A percentile compares a stretch with the other conserved stretches of the same genome.
These are phyloP conservation scores for Peromyscus leucopus DNA, from an alignment of 2,113 vertebrate species.

Conservation along the genomic window DNA sequence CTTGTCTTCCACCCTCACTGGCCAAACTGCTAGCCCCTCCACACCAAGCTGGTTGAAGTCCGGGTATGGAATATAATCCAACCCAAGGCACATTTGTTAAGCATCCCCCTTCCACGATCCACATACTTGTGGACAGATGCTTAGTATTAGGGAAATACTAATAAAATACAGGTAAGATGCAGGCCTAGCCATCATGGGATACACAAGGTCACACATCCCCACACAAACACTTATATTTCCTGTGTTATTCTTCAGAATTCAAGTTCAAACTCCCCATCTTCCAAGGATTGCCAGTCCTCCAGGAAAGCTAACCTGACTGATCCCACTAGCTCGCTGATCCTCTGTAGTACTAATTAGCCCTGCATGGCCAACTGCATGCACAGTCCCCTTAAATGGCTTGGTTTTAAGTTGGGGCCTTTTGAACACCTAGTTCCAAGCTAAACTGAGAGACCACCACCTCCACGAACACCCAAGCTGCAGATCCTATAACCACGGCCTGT, in stretches of 20 bases:
- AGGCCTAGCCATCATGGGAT: background rate
- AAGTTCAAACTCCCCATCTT: slow-evolving; percentile 29
- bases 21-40: background rate
- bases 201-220: background rate
- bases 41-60: background rate
- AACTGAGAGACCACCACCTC: background rate
- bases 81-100: slow-evolving; percentile 22
- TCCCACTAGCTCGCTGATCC: background rate
- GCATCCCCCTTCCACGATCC: background rate
- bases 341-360: background rate
- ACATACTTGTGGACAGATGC: background rate
- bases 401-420: background rate
- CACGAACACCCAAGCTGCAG: background rate
- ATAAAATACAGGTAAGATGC: background rate
- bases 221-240: background rate
- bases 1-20: background rate
- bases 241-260: slow-evolving; percentile 24
- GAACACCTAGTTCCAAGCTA: background rate
- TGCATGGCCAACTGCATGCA: background rate
- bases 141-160: slow-evolving; percentile 1
- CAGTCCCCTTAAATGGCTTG: background rate
- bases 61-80: background rate
- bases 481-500: background rate
- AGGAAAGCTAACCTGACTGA: background rate
- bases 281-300: background rate